These are phyloP conservation scores for Pampus argenteus DNA, from an alignment of 2,797 vertebrate species.

Conservation along the genomic window DNA sequence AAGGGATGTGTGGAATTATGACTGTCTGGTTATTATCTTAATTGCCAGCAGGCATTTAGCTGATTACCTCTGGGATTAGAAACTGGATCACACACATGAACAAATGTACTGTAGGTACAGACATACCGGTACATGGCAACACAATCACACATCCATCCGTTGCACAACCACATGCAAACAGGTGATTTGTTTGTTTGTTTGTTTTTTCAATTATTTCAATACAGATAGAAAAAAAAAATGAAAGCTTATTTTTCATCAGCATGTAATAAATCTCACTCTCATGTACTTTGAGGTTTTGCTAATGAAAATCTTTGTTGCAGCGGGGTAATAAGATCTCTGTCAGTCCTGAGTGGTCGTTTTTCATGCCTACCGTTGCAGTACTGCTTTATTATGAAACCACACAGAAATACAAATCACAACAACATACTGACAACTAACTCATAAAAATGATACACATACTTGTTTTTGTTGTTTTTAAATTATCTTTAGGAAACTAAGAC, in stretches of 20 bases:
- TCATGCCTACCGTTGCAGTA: constrained; percentile 14
- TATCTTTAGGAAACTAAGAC: no score
- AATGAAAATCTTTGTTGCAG: constrained; percentile 45
- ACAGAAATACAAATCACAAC: neutral
- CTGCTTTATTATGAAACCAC: constrained; percentile 24
- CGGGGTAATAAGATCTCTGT: constrained; percentile 38
- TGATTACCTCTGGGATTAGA: constrained; percentile 49
- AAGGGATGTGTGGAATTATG: constrained; percentile 31
- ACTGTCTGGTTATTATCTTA: constrained; percentile 50
- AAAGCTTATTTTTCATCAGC: constrained; percentile 12
- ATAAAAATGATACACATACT: no score
- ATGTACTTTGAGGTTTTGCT: constrained; percentile 31
- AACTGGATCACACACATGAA: constrained; percentile 15
- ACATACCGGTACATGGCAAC: neutral
- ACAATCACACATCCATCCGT: neutral
- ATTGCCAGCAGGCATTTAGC: constrained; percentile 20
- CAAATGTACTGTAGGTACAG: neutral
- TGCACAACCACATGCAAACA: neutral
- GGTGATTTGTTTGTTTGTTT: neutral
- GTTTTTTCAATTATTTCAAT: neutral
- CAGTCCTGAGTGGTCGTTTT: constrained; percentile 32
- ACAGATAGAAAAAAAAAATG: neutral
- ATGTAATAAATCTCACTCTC: constrained; percentile 13
- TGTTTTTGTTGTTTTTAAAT: no score
- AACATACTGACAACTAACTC: neutral